A percentile compares a stretch with the other conserved stretches of the same genome.
Evolutionary conservation across 2,113 vertebrate genomes (phyloP).

Genomic region (Lepisosteus osseus): DNA sequence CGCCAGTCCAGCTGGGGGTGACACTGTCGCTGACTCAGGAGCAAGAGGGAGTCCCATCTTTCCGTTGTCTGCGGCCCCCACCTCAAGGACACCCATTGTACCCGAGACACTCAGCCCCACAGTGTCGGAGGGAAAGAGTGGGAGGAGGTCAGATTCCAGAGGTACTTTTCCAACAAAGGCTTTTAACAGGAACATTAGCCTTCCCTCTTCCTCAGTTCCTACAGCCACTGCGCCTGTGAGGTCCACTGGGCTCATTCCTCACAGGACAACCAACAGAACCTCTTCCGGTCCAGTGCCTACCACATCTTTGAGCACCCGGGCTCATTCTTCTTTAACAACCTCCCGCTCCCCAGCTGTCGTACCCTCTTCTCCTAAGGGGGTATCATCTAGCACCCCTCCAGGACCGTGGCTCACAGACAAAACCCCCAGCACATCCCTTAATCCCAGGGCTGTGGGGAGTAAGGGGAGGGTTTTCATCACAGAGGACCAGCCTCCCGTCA

Average conservation of each 20-base stretch:
- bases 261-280: neutral
- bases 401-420: constrained; percentile 11
- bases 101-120: neutral
- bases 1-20: neutral
- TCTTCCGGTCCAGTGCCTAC: neutral
- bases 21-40: neutral
- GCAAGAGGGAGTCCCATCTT: neutral
- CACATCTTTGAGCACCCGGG: neutral
- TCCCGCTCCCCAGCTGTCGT: neutral
- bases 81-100: neutral
- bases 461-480: constrained; percentile 43
- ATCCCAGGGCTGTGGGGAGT: neutral
- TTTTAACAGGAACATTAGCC: neutral
- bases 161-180: neutral
- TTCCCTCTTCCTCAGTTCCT: neutral
- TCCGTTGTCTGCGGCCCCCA: neutral
- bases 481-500: constrained; percentile 49
- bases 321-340: no score
- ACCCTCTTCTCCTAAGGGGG: neutral
- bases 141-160: neutral
- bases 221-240: neutral
- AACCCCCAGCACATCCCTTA: neutral
- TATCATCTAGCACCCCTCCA: neutral
- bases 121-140: neutral
- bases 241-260: neutral